Percentiles rank a stretch among this genome's conserved stretches.
Conservation (phyloP, 2,888 invertebrate genomes). For the Ommatoiulus sabulosus region DNA sequence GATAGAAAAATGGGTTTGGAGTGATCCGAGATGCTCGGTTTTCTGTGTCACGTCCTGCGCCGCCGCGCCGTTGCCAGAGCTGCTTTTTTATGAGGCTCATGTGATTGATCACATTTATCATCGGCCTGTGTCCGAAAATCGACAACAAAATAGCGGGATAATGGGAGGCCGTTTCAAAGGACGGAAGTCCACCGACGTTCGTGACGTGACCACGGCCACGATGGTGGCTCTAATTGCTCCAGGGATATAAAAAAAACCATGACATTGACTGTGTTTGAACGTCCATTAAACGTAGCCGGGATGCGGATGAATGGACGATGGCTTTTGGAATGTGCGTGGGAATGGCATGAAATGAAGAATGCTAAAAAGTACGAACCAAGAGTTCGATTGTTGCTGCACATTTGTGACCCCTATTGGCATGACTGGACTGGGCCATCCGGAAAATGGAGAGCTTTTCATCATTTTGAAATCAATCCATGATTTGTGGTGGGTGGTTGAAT, state of each 20-base stretch:
- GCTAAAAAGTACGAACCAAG: no score
- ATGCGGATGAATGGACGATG: neutral
- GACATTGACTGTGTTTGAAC: neutral
- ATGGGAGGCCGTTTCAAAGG: constrained; percentile 31
- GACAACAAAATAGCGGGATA: constrained; percentile 55
- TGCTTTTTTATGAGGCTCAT: neutral
- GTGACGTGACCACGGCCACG: neutral
- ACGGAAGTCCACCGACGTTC: constrained; percentile 28
- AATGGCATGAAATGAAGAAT: neutral
- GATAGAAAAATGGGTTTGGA: neutral
- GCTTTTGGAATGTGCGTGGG: neutral
- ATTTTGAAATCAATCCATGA: no score
- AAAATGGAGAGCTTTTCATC: no score
- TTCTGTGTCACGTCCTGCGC: constrained; percentile 10
- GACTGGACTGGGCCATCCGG: no score
- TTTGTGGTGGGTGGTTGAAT: no score
- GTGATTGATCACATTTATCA: constrained; percentile 57
- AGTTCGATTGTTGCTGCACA: no score
- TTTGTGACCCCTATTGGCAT: no score
- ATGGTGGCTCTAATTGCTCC: neutral
- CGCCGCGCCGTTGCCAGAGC: neutral
- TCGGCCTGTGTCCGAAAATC: constrained; percentile 54
- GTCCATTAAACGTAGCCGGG: neutral
- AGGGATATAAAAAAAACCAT: neutral
- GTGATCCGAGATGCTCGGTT: constrained; percentile 11